Base-by-base conservation (phyloP, 2,113 vertebrate genomes). In the Actinemys pallida region DNA sequence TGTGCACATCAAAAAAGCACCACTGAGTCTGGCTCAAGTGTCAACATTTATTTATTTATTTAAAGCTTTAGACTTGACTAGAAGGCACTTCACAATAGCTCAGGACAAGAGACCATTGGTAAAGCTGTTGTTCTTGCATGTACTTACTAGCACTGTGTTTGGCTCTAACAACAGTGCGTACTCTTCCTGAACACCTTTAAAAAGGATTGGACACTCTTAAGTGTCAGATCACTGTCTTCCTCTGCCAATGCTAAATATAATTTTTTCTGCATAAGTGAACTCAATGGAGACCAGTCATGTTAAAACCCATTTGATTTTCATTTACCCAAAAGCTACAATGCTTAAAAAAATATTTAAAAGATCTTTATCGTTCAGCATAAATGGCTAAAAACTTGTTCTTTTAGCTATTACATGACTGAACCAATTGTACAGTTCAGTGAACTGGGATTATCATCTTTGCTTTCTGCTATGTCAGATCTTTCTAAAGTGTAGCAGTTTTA, bases 181-280 rank as follows among this genome's bases (percentile, higher is more conserved):
- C 5, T 4, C 76, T 96, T 97, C 83, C 17, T 0, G 3, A 81
- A 56, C 81, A 9, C 54, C 56, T 96, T 97, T 85, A 80, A 89
- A 93, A 84, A 91, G 69, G 49, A 91, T 91, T 81, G 81, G 14
- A 13, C 65, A 90, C 72, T 90, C 20, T 54, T 35, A 42, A 69
- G 35, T 86, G 31, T 56, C 59, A 39, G 27, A 59, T 95, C 82
- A 5, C 47, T 93, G 84, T 88, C 92, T 8, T 92, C 75, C 79
- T 95, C 93, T 97, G 92, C 87, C 75, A 88, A n/a, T 90, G 54
- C 56, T 87, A 90, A 95, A 89, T 81, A 90, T 91, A 95, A 89
- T 2, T 47, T 94, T 90, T 93, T 95, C 83, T 79, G 80, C 82
- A 49, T 84, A 75, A 89, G 59, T 86, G 84, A 90, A 89, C 39